Percentiles rank a stretch among this genome's conserved stretches.
phyloP scores from a whole-genome alignment of 2,113 vertebrate genomes.

The zebrafish (Danio rerio) region GRCz12tu NC_133196.1:3725001-3725500 shows the following conservation, averaged over 20 bases:
- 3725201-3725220: background rate
- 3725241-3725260: background rate
- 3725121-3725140: too few relatives aligned
- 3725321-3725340: background rate
- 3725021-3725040: too few relatives aligned
- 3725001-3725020: too few relatives aligned
- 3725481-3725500: too few relatives aligned
- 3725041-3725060: too few relatives aligned
- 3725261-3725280: background rate
- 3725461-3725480: too few relatives aligned
- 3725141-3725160: too few relatives aligned
- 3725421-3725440: background rate
- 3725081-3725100: too few relatives aligned
- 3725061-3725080: too few relatives aligned
- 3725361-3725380: background rate
- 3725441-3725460: background rate
- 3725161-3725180: too few relatives aligned
- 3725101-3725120: too few relatives aligned
- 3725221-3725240: too few relatives aligned
- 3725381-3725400: background rate
- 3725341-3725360: constrained; percentile 3
- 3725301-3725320: background rate
- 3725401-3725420: constrained; percentile 10
- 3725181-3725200: constrained; percentile 37
- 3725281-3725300: background rate